phyloP scores from a whole-genome alignment of 1,140 invertebrate genomes.

The Grapholita molesta region DNA sequence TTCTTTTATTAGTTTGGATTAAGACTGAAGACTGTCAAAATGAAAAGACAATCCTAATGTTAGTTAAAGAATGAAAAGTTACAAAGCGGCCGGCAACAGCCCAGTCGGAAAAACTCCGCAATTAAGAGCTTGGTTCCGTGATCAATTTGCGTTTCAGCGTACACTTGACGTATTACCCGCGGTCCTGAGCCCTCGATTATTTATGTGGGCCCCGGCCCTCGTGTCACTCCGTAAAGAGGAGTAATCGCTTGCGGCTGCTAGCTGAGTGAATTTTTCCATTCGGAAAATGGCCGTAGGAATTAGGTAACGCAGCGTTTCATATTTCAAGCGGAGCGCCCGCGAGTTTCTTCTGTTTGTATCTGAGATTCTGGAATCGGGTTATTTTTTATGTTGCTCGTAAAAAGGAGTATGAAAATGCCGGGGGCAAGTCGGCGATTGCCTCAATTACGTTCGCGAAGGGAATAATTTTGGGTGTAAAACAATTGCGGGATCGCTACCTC shows the following conservation, averaged over 20 bases:
- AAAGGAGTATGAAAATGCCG: slow-evolving; percentile 37
- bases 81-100: not conserved
- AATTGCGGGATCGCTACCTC: not conserved
- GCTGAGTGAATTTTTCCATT: slow-evolving; percentile 66
- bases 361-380: slow-evolving; percentile 20
- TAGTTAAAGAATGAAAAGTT: not conserved
- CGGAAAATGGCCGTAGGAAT: slow-evolving; percentile 58
- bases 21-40: too few relatives aligned
- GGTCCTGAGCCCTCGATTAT: slow-evolving; percentile 53
- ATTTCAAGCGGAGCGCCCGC: slow-evolving; percentile 42
- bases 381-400: slow-evolving; percentile 46
- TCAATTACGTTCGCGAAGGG: slow-evolving; percentile 31
- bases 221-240: slow-evolving; percentile 61
- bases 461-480: slow-evolving; percentile 28
- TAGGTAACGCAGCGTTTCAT: slow-evolving; percentile 53
- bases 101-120: slow-evolving; percentile 13
- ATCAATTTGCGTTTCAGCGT: slow-evolving; percentile 43
- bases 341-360: slow-evolving; percentile 12
- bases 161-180: slow-evolving; percentile 37
- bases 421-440: slow-evolving; percentile 31
- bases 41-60: too few relatives aligned
- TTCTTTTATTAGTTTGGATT: too few relatives aligned
- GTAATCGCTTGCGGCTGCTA: slow-evolving; percentile 59
- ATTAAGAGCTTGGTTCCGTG: slow-evolving; percentile 35
- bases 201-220: slow-evolving; percentile 44